Evolutionary conservation across 2,113 vertebrate species (phyloP).

Genomic region (Vulpes ferrilata): DNA sequence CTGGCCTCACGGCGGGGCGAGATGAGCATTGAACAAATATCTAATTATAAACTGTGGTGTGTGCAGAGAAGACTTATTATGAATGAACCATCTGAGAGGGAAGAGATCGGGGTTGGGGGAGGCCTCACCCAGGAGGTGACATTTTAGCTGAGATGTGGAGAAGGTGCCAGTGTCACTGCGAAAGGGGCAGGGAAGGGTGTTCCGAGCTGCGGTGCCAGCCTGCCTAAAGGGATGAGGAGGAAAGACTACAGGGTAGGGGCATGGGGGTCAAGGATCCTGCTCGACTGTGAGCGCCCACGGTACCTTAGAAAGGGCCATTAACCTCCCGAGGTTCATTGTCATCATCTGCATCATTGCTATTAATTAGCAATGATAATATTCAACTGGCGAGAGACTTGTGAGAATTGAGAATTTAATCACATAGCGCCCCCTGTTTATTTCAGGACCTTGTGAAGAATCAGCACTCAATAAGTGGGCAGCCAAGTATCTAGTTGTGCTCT

Average conservation of each 20-base stretch:
- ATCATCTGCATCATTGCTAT: not conserved
- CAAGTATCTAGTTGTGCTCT: not conserved
- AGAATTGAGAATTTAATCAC: not conserved
- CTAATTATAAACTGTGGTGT: not conserved
- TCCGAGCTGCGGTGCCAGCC: not conserved
- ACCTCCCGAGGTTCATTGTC: not conserved
- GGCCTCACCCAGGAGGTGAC: not conserved
- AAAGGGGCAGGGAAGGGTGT: not conserved
- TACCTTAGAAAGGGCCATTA: not conserved
- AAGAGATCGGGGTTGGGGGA: not conserved
- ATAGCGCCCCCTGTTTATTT: not conserved
- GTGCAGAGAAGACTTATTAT: not conserved
- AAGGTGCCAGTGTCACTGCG: not conserved
- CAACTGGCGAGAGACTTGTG: not conserved
- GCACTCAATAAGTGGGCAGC: not conserved
- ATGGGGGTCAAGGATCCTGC: not conserved
- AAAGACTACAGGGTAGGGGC: not conserved
- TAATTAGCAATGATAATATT: not conserved
- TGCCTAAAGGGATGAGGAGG: not conserved
- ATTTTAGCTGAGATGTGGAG: not conserved
- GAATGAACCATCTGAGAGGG: not conserved
- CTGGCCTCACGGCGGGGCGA: not conserved
- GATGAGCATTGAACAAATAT: rapidly evolving
- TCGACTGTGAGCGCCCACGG: not conserved
- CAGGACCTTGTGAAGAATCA: not conserved